Evolutionary conservation across 2,113 vertebrate species (phyloP), one percentile per base, ranked within the genome.

Genomic region (Hiodon tergisus): DNA sequence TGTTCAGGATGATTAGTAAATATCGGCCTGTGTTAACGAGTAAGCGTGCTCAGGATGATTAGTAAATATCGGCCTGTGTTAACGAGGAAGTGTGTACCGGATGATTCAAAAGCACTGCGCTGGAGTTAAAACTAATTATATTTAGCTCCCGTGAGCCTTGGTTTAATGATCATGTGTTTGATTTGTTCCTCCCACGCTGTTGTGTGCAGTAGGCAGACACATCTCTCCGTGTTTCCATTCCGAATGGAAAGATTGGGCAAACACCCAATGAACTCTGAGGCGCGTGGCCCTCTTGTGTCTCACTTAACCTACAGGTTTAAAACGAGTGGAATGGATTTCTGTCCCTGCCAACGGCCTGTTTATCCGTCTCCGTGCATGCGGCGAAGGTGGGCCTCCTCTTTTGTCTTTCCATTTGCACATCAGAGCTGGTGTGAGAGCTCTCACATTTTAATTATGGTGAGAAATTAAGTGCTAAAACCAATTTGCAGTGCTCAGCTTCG

Each of bases 381-480:
- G 50, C 31, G 17, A 52, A 14, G 7, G 67, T n/a, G 31, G 31
- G 31, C 31, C 31, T 31, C 31, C 31, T 31, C 31, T 31, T 31
- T 53, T 54, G 52, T 53, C 14, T 52, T 52, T 69, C 52, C n/a
- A 13, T 11, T 9, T 14, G 14, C 58, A 59, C 14, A 3, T 59
- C 58, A 59, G 14, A 59, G 58, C 58, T 59, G 53, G 54, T 55
- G 53, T 70, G 8, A 70, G 7, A 5, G 53, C 69, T 57, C 13
- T 52, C 69, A 57, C 10, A 5, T 70, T 70, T 70, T 9, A 70
- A 70, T 70, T 70, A 70, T 55, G 69, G 69, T 70, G 69, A 70
- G 52, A 70, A 70, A 70, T 68, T 68, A 68, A 31, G n/a, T 70
- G 69, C 53, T 70, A 70, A 70, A 70, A 70, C 69, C 69, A 70